Conservation (phyloP, 2,888 invertebrate species). For the Drosophila borealis region DNA sequence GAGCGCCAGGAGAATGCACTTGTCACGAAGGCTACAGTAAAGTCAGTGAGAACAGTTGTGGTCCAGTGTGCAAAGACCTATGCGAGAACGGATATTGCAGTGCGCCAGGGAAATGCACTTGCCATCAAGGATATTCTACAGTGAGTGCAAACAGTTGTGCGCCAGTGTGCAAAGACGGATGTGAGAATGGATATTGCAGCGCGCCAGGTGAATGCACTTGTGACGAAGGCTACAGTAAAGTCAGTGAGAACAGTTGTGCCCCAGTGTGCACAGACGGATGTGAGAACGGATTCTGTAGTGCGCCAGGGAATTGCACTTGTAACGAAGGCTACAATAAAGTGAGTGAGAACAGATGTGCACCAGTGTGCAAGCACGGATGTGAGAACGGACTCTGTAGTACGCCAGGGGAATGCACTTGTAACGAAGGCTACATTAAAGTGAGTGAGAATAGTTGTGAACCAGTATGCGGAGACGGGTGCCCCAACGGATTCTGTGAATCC, state of each 20-base stretch:
- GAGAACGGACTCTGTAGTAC: conserved; percentile 16
- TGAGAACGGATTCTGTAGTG: conserved; percentile 24
- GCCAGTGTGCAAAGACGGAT: conserved; percentile 22
- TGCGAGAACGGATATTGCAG: conserved; percentile 38
- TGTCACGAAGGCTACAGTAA: conserved; percentile 6
- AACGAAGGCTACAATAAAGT: neutral
- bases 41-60: neutral
- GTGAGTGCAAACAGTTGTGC: conserved; percentile 16
- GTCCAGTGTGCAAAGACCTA: neutral
- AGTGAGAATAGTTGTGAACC: conserved; percentile 24
- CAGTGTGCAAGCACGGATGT: conserved; percentile 15
- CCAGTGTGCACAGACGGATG: conserved; percentile 17
- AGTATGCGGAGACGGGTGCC: conserved; percentile 14
- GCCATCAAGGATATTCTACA: neutral
- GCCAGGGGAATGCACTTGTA: conserved; percentile 15
- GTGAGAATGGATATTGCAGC: conserved; percentile 32
- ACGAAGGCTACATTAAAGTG: neutral
- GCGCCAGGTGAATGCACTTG: conserved; percentile 26
- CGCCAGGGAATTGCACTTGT: conserved; percentile 18
- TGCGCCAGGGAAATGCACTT: conserved; percentile 8
- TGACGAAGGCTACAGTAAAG: conserved; percentile 3
- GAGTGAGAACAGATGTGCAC: conserved; percentile 3
- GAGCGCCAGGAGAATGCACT: conserved; percentile 21
- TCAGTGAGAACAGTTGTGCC: neutral
- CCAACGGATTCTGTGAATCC: conserved; percentile 27